These are phyloP conservation scores for Bos indicus DNA, from an alignment of 2,113 vertebrate genomes.

Conservation along the genomic window DNA sequence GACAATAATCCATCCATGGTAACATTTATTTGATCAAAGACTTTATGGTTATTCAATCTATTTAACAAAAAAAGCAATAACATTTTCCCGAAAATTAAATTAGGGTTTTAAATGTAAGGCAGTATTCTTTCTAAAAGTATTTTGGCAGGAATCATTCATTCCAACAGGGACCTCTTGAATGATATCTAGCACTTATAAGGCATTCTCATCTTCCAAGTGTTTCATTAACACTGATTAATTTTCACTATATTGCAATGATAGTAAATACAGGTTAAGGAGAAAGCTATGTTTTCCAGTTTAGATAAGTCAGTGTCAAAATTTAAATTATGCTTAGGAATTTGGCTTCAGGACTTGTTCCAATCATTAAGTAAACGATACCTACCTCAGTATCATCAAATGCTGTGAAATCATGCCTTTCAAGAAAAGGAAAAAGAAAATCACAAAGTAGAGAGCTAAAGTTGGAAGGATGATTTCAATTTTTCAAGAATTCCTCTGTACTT, in stretches of 20 bases:
- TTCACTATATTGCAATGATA: slow-evolving; percentile 28
- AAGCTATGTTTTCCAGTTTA: background rate
- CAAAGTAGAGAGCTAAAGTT: background rate
- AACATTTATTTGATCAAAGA: slow-evolving; percentile 43
- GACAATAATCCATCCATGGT: background rate
- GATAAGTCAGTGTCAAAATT: slow-evolving; percentile 26
- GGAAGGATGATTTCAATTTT: slow-evolving; percentile 10
- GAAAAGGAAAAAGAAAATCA: background rate
- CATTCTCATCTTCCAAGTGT: slow-evolving; percentile 28
- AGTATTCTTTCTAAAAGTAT: slow-evolving; percentile 29
- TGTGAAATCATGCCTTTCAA: background rate
- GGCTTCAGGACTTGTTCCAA: background rate
- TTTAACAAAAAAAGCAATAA: slow-evolving; percentile 46
- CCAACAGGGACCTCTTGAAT: slow-evolving; percentile 39
- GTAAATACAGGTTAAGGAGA: background rate
- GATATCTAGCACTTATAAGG: background rate
- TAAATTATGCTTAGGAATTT: slow-evolving; percentile 3
- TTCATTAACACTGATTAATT: slow-evolving; percentile 40
- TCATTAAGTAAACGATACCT: background rate
- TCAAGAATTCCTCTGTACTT: background rate
- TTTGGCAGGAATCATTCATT: slow-evolving; percentile 45
- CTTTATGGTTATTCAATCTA: slow-evolving; percentile 29
- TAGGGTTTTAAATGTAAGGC: slow-evolving; percentile 16
- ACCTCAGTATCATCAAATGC: background rate
- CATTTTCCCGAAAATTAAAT: slow-evolving; percentile 52